Evolutionary conservation across 2,113 vertebrate genomes (phyloP), one percentile per base, ranked within the genome.

Genomic region (Haemorhous mexicanus): DNA sequence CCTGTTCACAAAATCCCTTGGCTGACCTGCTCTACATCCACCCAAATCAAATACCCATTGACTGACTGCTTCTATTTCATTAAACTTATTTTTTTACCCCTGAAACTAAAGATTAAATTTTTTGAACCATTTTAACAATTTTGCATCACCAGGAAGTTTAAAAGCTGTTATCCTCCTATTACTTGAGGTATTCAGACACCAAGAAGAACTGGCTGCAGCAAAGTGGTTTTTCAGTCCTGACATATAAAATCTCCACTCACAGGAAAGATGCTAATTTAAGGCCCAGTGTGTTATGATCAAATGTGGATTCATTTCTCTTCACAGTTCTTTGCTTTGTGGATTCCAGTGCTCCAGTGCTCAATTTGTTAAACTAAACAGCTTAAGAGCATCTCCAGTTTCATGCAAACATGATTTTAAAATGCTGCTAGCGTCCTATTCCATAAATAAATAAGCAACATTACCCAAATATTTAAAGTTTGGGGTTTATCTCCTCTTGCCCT

Each of bases 341-440:
- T 74, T 27, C 68, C 64, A 74, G 11, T 6, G 47, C n/a, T 80
- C 41, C 41, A 43, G 41, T 43, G 41, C 41, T 43, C 41, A 43
- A 81, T 87, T 84, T 96, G 64, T 88, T 90, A 63, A 93, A 89
- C 33, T 67, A 39, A 90, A 77, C 47, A 77, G 63, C 28, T 77
- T 35, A 70, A 84, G 44, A 92, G 66, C 61, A 89, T 87, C 76
- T 63, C 78, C 61, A 64, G 44, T 63, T 74, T 75, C 47, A 41
- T 8, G 20, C 44, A 93, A 90, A 84, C 13, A 37, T 7, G 27
- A 77, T 87, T 70, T 74, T 28, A 61, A 84, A 89, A 90, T 0
- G 24, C 72, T 84, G 43, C 47, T 53, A 84, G 72, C 52, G 76
- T 78, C 13, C 30, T 63, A 33, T 1, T 77, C 68, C 52, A 44